Percentiles rank a stretch among this genome's conserved stretches.
Conservation (phyloP, 2,888 invertebrate species). For the Diloba caeruleocephala region DNA sequence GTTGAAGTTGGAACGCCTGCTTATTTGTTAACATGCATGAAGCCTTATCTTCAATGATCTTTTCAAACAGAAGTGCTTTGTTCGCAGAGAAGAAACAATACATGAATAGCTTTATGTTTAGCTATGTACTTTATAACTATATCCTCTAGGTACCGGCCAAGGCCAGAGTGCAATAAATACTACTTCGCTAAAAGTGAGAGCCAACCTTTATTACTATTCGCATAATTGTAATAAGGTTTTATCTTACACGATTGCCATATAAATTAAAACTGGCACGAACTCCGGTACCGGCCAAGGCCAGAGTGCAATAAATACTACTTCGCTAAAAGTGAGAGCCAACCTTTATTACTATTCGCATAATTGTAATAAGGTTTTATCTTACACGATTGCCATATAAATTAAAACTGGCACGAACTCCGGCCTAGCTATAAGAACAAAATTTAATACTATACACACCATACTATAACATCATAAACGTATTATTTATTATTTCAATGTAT, state of each 20-base stretch:
- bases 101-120: constrained; percentile 28
- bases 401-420: constrained; percentile 1
- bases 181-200: constrained; percentile 41
- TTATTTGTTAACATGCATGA: constrained; percentile 14
- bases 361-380: too few species aligned
- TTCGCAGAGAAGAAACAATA: constrained; percentile 25
- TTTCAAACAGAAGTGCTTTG: constrained; percentile 14
- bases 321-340: constrained; percentile 42
- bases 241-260: too few species aligned
- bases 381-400: too few species aligned
- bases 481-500: constrained; percentile 38
- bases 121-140: constrained; percentile 36
- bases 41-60: constrained; percentile 10
- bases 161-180: constrained; percentile 33
- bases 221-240: too few species aligned
- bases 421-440: neutral
- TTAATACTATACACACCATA: constrained; percentile 15
- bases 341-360: constrained; percentile 25
- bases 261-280: neutral
- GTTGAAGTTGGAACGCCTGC: neutral
- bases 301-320: constrained; percentile 22
- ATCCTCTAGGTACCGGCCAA: constrained; percentile 48
- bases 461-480: constrained; percentile 25
- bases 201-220: constrained; percentile 25
- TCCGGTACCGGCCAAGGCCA: constrained; percentile 38